Evolutionary conservation across 2,888 invertebrate genomes (phyloP).

Genomic region (Zeuzera pyrina): DNA sequence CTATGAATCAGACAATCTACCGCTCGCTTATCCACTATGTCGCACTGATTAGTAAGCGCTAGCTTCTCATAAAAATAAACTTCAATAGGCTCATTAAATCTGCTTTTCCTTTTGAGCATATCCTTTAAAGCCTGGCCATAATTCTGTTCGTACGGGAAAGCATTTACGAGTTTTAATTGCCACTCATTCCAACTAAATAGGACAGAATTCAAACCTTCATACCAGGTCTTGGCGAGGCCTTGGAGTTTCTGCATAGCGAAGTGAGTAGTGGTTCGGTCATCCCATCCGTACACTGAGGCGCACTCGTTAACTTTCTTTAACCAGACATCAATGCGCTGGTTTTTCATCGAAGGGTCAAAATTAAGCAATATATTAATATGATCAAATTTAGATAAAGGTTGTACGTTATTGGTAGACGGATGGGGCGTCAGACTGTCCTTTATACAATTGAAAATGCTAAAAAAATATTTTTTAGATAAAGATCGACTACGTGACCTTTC

Average conservation of each 20-base stretch:
- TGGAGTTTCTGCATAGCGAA: conserved; percentile 9
- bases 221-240: conserved; percentile 9
- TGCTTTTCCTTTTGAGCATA: too few species aligned
- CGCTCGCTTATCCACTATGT: conserved; percentile 13
- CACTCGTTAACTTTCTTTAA: conserved; percentile 9
- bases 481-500: conserved; percentile 6
- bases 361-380: too few species aligned
- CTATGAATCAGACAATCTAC: too few species aligned
- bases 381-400: too few species aligned
- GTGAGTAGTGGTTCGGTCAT: conserved; percentile 1
- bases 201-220: conserved; percentile 8
- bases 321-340: conserved; percentile 10
- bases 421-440: conserved; percentile 3
- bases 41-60: too few species aligned
- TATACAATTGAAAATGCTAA: conserved; percentile 6
- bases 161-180: too few species aligned
- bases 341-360: conserved; percentile 9
- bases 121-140: conserved; percentile 6
- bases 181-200: too few species aligned
- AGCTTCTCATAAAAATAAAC: too few species aligned
- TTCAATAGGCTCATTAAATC: conserved; percentile 11
- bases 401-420: too few species aligned
- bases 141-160: too few species aligned
- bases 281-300: conserved; percentile 6
- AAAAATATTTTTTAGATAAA: conserved; percentile 4